Evolutionary conservation across 2,888 invertebrate genomes (phyloP).

Genomic region (Acleris emargana): DNA sequence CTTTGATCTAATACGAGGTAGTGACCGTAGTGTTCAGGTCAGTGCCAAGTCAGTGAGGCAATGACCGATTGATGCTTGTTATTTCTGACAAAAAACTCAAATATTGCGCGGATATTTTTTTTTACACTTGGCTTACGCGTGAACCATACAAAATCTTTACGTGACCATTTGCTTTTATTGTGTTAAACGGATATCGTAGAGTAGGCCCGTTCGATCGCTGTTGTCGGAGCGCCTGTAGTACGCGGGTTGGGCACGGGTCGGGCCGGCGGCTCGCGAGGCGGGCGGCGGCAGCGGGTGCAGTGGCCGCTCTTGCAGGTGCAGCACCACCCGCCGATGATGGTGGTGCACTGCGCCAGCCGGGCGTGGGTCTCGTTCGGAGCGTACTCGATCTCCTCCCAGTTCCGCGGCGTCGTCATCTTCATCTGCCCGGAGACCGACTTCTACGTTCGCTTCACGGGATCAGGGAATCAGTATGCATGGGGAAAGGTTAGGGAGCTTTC

Average conservation of each 20-base stretch:
- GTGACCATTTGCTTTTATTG: too few relatives aligned
- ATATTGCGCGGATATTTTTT: too few relatives aligned
- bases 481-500: slow-evolving; percentile 82
- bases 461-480: slow-evolving; percentile 94
- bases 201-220: too few relatives aligned
- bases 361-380: slow-evolving; percentile 95
- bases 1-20: too few relatives aligned
- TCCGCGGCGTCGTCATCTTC: slow-evolving; percentile 96
- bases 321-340: slow-evolving; percentile 98
- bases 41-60: too few relatives aligned
- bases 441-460: slow-evolving; percentile 80
- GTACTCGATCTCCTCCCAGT: slow-evolving; percentile 96
- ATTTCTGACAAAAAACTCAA: too few relatives aligned
- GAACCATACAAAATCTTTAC: too few relatives aligned
- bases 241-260: not conserved
- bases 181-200: too few relatives aligned
- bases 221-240: too few relatives aligned
- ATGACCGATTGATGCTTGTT: too few relatives aligned
- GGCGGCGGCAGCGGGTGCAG: slow-evolving; percentile 3
- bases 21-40: too few relatives aligned
- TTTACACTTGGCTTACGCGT: too few relatives aligned
- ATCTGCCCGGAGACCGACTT: slow-evolving; percentile 86
- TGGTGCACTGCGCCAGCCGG: slow-evolving; percentile 93
- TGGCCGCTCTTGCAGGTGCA: slow-evolving; percentile 81
- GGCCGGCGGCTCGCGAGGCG: not conserved